A percentile compares a stretch with the other conserved stretches of the same genome.
phyloP scores from a whole-genome alignment of 2,797 vertebrate species.

The Onychomys torridus region DNA sequence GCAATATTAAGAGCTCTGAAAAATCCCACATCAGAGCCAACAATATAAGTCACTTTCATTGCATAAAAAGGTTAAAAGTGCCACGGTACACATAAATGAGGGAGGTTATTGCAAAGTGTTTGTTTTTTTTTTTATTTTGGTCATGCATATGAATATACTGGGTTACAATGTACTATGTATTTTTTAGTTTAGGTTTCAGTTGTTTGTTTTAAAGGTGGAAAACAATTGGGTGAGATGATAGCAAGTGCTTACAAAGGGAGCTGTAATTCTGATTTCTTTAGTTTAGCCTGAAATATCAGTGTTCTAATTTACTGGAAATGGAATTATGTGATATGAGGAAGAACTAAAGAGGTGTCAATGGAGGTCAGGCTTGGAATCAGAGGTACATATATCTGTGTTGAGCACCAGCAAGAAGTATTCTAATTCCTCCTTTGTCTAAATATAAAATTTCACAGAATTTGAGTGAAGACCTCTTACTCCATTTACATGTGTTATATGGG shows the following conservation, averaged over 20 bases:
- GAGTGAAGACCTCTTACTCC: conserved; percentile 36
- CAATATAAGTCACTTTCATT: neutral
- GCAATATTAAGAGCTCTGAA: neutral
- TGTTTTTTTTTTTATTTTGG: neutral
- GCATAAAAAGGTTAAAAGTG: conserved; percentile 1
- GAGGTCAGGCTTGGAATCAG: neutral
- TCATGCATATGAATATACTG: neutral
- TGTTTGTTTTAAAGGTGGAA: neutral
- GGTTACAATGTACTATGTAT: neutral
- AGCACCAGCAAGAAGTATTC: conserved; percentile 33
- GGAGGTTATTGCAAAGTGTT: neutral
- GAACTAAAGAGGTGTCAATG: neutral
- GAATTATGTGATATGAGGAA: neutral
- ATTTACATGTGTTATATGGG: conserved; percentile 5
- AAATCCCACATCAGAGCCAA: conserved; percentile 5
- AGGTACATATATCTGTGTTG: neutral
- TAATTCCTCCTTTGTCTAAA: conserved; percentile 55
- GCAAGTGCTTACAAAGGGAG: neutral
- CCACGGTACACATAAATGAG: neutral
- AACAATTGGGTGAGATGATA: neutral
- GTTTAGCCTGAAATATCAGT: neutral
- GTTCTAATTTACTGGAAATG: neutral
- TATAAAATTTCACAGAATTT: conserved; percentile 38
- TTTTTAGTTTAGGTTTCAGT: neutral
- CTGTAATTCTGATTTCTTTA: neutral